Base-by-base conservation (phyloP, 2,888 invertebrate species). In the Ptilodon capucinus region DNA sequence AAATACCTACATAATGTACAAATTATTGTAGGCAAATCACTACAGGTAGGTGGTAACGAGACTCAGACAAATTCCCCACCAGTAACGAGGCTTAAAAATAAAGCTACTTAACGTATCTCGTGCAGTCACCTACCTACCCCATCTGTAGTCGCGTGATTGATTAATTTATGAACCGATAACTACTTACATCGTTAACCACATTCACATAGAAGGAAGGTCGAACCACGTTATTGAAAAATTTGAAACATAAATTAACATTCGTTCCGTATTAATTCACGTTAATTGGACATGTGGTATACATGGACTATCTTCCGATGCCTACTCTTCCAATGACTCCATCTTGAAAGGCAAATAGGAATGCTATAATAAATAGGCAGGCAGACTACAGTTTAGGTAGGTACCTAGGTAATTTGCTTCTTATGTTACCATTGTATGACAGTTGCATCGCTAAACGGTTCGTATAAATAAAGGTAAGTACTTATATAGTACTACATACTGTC, bases 161-260 rank as follows among this genome's bases (percentile, higher is more conserved):
- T 64, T 66, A 58, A 72, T 78, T 78, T 66, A 61, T 47, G 21
- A 48, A 47, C 60, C 51, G 45, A 61, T 68, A 57, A 64, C 46
- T 46, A 46, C n/a, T n/a, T n/a, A n/a, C 40, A 8, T 45, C 51
- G 68, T 58, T 74, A 76, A 73, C 58, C 34, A 60, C 39, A 65
- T 74, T 75, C 48, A 54, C 71, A 69, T 34, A 34, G 23, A 46
- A 32, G 48, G 71, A 76, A 74, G 78, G 81, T 51, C 41, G 47
- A 44, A 35, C 48, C 52, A 41, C 49, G 61, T 52, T 57, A 56
- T 55, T 53, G 45, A 48, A 58, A 60, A 65, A 60, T 61, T 62
- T 18, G 9, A 14, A 18, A 43, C 42, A 47, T 42, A 49, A 61
- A 64, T 72, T 72, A 73, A 47, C 59, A 56, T 54, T 55, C 50